Percentiles rank a stretch among this genome's conserved stretches.
Evolutionary conservation across 2,113 vertebrate genomes (phyloP).

Genomic region (Chaetodon trifascialis): DNA sequence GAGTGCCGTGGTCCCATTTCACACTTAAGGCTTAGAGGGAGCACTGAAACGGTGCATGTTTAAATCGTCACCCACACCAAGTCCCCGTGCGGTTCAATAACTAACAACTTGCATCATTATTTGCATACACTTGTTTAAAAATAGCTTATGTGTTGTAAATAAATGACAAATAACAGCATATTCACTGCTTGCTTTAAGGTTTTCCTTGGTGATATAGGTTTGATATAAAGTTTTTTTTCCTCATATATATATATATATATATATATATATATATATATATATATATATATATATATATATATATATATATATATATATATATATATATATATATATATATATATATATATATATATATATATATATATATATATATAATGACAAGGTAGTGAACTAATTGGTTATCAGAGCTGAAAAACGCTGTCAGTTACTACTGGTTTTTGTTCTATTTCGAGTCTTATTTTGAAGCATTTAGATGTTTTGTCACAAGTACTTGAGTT

Average conservation of each 20-base stretch:
- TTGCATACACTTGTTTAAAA: slow-evolving; percentile 27
- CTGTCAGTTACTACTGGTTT: slow-evolving; percentile 17
- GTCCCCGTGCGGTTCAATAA: slow-evolving; percentile 30
- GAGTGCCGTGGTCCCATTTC: slow-evolving; percentile 52
- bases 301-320: slow-evolving; percentile 9
- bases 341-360: background rate
- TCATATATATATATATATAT: slow-evolving; percentile 4
- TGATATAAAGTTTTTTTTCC: slow-evolving; percentile 8
- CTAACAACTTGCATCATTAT: slow-evolving; percentile 40
- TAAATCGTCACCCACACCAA: slow-evolving; percentile 28
- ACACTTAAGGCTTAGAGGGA: slow-evolving; percentile 80
- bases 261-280: slow-evolving; percentile 30
- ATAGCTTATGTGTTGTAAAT: slow-evolving; percentile 69
- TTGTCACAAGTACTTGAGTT: slow-evolving; percentile 34
- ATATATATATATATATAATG: slow-evolving; percentile 13
- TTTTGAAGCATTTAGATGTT: slow-evolving; percentile 48
- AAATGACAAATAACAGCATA: slow-evolving; percentile 58
- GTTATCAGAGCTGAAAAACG: slow-evolving; percentile 24
- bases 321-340: slow-evolving; percentile 4
- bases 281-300: no score
- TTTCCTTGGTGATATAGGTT: slow-evolving; percentile 40
- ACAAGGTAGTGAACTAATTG: slow-evolving; percentile 32
- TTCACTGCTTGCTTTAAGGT: slow-evolving; percentile 57
- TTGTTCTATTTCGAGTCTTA: slow-evolving; percentile 43
- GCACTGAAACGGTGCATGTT: slow-evolving; percentile 82